Conservation (phyloP, 1,140 invertebrate genomes). For the Eurosta solidaginis region DNA sequence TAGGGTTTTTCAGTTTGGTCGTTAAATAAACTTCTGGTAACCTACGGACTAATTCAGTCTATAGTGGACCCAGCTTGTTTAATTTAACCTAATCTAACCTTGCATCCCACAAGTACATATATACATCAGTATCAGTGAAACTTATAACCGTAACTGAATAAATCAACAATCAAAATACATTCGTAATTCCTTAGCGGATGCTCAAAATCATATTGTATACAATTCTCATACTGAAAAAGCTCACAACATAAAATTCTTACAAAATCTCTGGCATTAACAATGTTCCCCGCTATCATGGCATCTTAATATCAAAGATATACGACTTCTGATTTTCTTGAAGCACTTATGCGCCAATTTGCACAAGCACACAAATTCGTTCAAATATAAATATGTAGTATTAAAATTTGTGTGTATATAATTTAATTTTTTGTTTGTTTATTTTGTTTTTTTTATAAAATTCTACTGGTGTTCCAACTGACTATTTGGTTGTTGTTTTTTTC, state of each 20-base stretch:
- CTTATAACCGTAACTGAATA: not conserved
- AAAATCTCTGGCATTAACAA: constrained; percentile 15
- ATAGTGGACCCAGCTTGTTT: too few species aligned
- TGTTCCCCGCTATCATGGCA: constrained; percentile 15
- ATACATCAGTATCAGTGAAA: not conserved
- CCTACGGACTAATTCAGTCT: too few species aligned
- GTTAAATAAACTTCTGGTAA: too few species aligned
- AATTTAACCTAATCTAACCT: too few species aligned
- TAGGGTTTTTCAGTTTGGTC: too few species aligned
- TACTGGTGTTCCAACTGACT: not conserved
- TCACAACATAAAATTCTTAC: not conserved
- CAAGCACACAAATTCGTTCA: not conserved
- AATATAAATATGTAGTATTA: not conserved
- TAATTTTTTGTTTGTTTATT: not conserved
- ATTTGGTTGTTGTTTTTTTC: not conserved
- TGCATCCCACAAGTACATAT: not conserved
- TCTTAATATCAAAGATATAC: not conserved
- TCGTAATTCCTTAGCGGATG: not conserved
- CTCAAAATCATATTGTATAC: not conserved
- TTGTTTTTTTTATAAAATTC: not conserved
- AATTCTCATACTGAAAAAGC: not conserved
- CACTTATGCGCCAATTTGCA: not conserved
- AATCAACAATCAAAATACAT: constrained; percentile 11
- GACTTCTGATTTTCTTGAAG: not conserved
- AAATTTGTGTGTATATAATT: not conserved